Evolutionary conservation across 2,888 invertebrate species (phyloP).

Genomic region (Celastrina argiolus): DNA sequence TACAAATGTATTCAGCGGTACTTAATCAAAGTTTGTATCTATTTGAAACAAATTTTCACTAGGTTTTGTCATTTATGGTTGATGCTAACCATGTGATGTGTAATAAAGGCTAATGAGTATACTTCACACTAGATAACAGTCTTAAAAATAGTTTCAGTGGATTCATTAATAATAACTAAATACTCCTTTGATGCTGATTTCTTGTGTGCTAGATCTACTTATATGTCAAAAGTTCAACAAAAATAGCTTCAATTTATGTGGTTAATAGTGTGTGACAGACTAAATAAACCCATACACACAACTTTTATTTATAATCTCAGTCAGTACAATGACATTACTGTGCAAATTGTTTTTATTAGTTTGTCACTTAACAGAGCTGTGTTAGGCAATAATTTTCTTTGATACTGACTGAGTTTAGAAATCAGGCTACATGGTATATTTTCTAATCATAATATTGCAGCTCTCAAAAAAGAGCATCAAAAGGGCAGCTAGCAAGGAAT

Average conservation of each 20-base stretch:
- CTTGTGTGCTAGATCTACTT: too few species aligned
- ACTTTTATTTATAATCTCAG: neutral
- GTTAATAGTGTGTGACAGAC: neutral
- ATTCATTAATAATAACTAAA: neutral
- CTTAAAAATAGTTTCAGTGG: constrained; percentile 13
- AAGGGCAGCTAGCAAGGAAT: constrained; percentile 14
- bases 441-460: too few species aligned
- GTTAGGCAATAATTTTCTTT: neutral
- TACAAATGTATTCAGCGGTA: neutral
- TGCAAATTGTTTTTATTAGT: neutral
- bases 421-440: neutral
- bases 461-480: neutral
- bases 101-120: constrained; percentile 24
- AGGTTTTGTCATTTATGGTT: neutral
- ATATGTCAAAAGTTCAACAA: too few species aligned
- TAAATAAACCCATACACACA: neutral
- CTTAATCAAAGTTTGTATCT: neutral
- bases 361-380: neutral
- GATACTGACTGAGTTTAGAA: neutral
- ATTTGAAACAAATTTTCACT: neutral
- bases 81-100: constrained; percentile 12
- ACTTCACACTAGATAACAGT: constrained; percentile 20
- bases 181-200: neutral
- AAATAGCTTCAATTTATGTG: neutral
- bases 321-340: neutral